These are phyloP conservation scores for Sphyrna mokarran DNA, from an alignment of 2,113 vertebrate species.

Conservation along the genomic window DNA sequence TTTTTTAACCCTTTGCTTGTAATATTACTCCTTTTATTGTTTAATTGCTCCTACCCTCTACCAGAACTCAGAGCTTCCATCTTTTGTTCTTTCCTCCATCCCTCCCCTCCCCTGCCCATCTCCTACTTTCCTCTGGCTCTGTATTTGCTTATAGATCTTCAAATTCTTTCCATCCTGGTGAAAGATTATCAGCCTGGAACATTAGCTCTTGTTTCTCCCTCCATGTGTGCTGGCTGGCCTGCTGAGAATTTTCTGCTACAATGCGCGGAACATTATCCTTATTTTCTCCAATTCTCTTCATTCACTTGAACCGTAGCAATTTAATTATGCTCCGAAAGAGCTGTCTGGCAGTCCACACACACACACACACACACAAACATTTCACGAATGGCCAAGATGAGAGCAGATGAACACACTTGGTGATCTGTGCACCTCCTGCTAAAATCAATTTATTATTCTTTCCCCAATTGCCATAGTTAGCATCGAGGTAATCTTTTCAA, in stretches of 20 bases:
- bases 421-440: neutral
- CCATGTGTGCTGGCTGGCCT: neutral
- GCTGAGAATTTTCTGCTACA: neutral
- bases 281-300: slow-evolving; percentile 3
- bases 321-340: neutral
- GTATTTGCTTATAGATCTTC: neutral
- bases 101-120: neutral
- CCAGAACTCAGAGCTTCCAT: neutral
- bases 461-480: neutral
- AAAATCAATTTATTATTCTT: slow-evolving; percentile 20
- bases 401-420: neutral
- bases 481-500: neutral
- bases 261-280: neutral
- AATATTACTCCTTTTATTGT: too few relatives aligned
- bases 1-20: neutral
- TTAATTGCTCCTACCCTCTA: neutral
- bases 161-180: neutral
- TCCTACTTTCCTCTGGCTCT: neutral
- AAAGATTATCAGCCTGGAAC: neutral
- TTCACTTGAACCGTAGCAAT: neutral
- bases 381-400: neutral
- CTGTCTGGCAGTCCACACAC: neutral
- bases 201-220: neutral
- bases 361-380: neutral
- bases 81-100: neutral